Evolutionary conservation across 92 coral and sea anemone species (phyloP).

Genomic region (Zoanthus gigantus): DNA sequence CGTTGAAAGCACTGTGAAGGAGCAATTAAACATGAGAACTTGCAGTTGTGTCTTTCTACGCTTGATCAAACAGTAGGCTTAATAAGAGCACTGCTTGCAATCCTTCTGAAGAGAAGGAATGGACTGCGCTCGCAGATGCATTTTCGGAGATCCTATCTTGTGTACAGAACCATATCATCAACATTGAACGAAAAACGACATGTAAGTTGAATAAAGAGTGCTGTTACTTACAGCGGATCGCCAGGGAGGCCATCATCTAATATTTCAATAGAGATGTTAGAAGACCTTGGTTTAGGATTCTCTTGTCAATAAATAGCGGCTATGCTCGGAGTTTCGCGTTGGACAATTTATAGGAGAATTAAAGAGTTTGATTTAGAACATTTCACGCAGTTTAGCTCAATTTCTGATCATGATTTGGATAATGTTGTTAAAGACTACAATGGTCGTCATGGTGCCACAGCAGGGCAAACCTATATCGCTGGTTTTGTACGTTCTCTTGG

Average conservation of each 20-base stretch:
- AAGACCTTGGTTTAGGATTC: slow-evolving; percentile 53
- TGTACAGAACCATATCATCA: slow-evolving; percentile 16
- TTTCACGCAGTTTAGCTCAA: slow-evolving; percentile 4
- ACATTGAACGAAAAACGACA: neutral
- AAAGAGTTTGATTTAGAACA: slow-evolving; percentile 18
- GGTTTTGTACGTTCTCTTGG: slow-evolving; percentile 67
- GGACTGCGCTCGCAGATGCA: neutral
- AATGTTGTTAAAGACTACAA: slow-evolving; percentile 40
- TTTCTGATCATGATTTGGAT: slow-evolving; percentile 52
- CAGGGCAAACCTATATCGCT: slow-evolving; percentile 55
- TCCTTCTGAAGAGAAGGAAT: slow-evolving; percentile 2
- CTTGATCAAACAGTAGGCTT: slow-evolving; percentile 1
- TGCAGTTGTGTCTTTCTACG: neutral
- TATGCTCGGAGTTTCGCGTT: slow-evolving; percentile 60
- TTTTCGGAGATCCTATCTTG: slow-evolving; percentile 8
- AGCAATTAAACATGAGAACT: neutral
- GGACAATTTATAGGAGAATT: slow-evolving; percentile 57
- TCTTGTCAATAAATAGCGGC: slow-evolving; percentile 30
- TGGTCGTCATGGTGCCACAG: slow-evolving; percentile 59
- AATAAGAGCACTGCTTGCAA: neutral
- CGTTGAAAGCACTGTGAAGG: neutral
- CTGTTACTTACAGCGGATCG: neutral
- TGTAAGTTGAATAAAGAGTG: slow-evolving; percentile 14
- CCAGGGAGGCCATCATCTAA: slow-evolving; percentile 34
- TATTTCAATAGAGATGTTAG: slow-evolving; percentile 35